Evolutionary conservation across 2,113 vertebrate species (phyloP), one percentile per base, ranked within the genome.

Genomic region (Amblyornis subalaris): DNA sequence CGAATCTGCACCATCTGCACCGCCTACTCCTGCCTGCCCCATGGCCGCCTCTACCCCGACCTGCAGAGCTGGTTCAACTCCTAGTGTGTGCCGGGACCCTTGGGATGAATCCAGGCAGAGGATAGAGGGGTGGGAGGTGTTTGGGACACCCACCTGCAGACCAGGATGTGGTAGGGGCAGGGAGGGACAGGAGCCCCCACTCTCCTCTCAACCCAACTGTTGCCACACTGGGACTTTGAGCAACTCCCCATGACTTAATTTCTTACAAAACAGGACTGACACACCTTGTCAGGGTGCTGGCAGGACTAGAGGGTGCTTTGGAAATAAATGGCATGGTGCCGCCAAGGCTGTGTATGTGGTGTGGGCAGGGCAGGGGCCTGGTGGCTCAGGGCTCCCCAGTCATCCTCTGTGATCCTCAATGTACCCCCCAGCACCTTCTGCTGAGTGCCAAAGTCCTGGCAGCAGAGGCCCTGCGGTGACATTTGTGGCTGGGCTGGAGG

Each of bases 1-100:
- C 97, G 98, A 29, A 97, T 99, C 83, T 99, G 99, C 24, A 93
- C 93, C 44, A 97, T 99, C 89, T 99, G 99, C 38, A 21, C 70
- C 1, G 76, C 45, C 14, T 98, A 98, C 54, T 84, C 97, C 23
- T 60, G 1, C 73, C 96, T 99, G 93, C 97, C 97, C 36, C 90
- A 4, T 3, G 88, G 79, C 71, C 64, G 0, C 42, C 48, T 89
- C 42, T 89, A 99, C 55, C n/a, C 95, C 0, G 75, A 98, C 88
- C 95, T 99, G 12, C 57, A 97, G 19, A 92, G 62, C 24, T 99
- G 98, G 98, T 98, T 97, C 91, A 73, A 42, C 53, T 70, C 35
- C 54, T 94, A 96, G 25, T 10, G 21, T 5, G 3, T 35, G 25
- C 77, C 1, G 1, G 54, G 18, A 58, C 61, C 35, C 22, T 6